Base-by-base conservation (phyloP, 1,140 invertebrate genomes). In the Arion vulgaris region DNA sequence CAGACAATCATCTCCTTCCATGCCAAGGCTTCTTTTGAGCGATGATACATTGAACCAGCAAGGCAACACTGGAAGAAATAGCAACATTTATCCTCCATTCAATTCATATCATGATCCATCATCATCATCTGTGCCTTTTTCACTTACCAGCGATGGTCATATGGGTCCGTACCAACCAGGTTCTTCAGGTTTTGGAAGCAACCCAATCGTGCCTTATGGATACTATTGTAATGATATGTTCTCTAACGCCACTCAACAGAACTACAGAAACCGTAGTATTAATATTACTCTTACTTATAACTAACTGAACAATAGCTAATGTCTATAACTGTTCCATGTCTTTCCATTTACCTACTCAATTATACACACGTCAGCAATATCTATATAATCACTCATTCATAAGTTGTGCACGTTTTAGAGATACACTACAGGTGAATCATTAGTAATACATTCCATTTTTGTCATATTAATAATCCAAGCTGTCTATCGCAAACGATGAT, bases 231-330 rank as follows among this genome's bases (percentile, higher is more conserved):
- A 57, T 71, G 80, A 75, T 7, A 74, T 62, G 57, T 78, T 72
- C 13, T 26, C 73, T 0, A 68, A 66, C 34, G 72, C 62, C 23
- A 71, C 26, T 26, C 81, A 87, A 76, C 86, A 88, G 41, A 86
- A 81, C 28, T 85, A 84, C 17, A 88, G 89, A 78, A 91, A 90
- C 81, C 87, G 89, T 72, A 91, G 90, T 72, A 91, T 91, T 26
- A 91, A 91, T 79, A 91, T 91, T 26, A 91, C 90, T 19, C 81
- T 91, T 17, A 89, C 88, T n/a, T 91, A 91, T 73, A 91, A 90
- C 66, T 91, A 75, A 85, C n/a, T 45, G 15, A 39, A 62, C n/a
- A 80, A 69, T 34, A 79, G 39, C n/a, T n/a, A 19, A 77, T 53
- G 23, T 38, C 51, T n/a, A 51, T 62, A 62, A 11, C n/a, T 53